Evolutionary conservation across 2,888 invertebrate genomes (phyloP).

Genomic region (Agonopterix alstromeriana): DNA sequence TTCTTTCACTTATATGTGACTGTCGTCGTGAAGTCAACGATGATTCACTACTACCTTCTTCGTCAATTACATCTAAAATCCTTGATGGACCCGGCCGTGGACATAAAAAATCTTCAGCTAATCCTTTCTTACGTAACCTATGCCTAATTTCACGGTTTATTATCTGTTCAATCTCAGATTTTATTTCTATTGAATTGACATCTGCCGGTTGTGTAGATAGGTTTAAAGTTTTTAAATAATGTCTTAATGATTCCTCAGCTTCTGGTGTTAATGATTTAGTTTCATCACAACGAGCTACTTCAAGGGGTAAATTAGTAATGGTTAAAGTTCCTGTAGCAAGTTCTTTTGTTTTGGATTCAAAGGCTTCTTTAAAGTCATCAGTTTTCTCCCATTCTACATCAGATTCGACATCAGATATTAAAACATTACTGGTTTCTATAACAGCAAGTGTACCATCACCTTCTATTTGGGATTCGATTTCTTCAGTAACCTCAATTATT

Average conservation of each 20-base stretch:
- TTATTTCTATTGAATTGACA: conserved; percentile 48
- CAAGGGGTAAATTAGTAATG: conserved; percentile 56
- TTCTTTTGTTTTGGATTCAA: conserved; percentile 27
- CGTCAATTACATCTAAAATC: conserved; percentile 85
- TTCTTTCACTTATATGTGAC: conserved; percentile 67
- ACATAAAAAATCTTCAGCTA: conserved; percentile 48
- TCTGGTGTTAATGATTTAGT: conserved; percentile 69
- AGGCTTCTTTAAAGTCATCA: conserved; percentile 45
- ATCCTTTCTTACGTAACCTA: conserved; percentile 53
- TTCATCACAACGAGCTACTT: conserved; percentile 53
- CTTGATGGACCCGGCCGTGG: conserved; percentile 78
- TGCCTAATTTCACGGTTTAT: conserved; percentile 63
- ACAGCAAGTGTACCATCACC: conserved; percentile 41
- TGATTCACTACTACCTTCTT: conserved; percentile 83
- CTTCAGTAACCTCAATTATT: conserved; percentile 61
- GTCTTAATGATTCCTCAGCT: conserved; percentile 73
- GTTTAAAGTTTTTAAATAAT: conserved; percentile 75
- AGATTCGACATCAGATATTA: conserved; percentile 79
- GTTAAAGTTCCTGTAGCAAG: conserved; percentile 50
- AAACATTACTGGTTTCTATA: conserved; percentile 63
- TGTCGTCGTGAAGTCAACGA: conserved; percentile 77
- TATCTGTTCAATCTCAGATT: conserved; percentile 61
- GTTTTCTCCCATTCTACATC: conserved; percentile 78
- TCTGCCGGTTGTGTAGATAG: conserved; percentile 68
- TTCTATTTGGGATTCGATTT: conserved; percentile 23